phyloP scores from a whole-genome alignment of 2,797 vertebrate genomes.

The Oryzias dopingdopingensis region DNA sequence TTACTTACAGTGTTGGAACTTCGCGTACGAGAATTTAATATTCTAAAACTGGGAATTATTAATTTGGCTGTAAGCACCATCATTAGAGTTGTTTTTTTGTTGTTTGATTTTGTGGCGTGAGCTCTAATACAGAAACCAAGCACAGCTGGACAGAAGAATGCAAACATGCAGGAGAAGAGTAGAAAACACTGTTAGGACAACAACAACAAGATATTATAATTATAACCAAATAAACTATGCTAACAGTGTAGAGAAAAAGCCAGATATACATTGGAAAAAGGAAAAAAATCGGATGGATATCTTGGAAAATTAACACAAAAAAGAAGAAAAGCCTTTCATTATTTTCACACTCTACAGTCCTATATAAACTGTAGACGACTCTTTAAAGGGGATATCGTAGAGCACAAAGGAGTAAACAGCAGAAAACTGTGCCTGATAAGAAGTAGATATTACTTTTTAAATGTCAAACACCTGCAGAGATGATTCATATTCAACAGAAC shows the following conservation, averaged over 20 bases:
- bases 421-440: not conserved
- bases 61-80: conserved; percentile 2
- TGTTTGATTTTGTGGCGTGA: conserved; percentile 2
- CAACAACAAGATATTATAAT: conserved; percentile 23
- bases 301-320: not conserved
- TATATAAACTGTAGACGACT: not conserved
- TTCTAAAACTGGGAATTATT: not conserved
- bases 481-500: conserved; percentile 33
- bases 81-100: not conserved
- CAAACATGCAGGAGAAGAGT: conserved; percentile 25
- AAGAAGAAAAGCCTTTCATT: not conserved
- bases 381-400: not conserved
- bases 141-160: conserved; percentile 19
- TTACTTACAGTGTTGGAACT: not conserved
- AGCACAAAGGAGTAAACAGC: not conserved
- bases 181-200: conserved; percentile 19
- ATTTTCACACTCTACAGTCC: not conserved
- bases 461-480: conserved; percentile 4
- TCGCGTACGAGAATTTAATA: not conserved
- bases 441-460: conserved; percentile 8
- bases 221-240: not conserved
- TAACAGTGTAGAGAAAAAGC: too few relatives aligned
- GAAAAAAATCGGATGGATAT: too few relatives aligned
- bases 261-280: too few relatives aligned
- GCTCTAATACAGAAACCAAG: conserved; percentile 27